These are phyloP conservation scores for Trematocara marginatum DNA, from an alignment of 2,113 vertebrate genomes.

Conservation along the genomic window DNA sequence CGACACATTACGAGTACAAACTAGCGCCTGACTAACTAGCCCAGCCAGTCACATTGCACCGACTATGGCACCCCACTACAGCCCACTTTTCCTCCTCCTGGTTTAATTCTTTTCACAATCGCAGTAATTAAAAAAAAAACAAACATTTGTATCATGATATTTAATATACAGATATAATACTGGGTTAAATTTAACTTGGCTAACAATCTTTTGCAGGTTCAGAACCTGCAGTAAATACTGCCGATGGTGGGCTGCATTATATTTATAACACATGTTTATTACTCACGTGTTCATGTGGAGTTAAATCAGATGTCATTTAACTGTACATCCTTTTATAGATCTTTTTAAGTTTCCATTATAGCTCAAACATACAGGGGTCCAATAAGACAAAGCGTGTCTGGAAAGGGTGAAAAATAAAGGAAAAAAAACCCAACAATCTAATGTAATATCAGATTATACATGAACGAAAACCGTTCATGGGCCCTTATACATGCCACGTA, in stretches of 20 bases:
- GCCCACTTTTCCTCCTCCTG: background rate
- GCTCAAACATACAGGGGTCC: background rate
- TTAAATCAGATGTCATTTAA: background rate
- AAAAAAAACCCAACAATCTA: background rate
- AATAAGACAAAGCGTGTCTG: rapidly evolving
- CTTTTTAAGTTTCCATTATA: background rate
- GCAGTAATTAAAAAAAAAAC: background rate
- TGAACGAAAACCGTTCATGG: rapidly evolving
- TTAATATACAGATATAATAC: background rate
- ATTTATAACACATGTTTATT: background rate
- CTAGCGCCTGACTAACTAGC: background rate
- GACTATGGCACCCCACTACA: background rate
- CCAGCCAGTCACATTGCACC: background rate
- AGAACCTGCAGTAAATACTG: background rate
- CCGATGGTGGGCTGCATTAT: background rate
- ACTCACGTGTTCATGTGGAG: background rate
- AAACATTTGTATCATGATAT: background rate
- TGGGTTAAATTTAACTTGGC: background rate
- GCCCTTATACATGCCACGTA: background rate
- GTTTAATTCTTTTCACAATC: background rate
- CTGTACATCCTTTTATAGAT: background rate
- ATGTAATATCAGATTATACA: background rate
- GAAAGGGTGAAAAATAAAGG: rapidly evolving
- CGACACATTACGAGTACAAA: background rate
- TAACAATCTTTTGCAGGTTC: background rate